A percentile compares a stretch with the other conserved stretches of the same genome.
phyloP scores from a whole-genome alignment of 2,888 invertebrate genomes.

The Buathra laborator region DNA sequence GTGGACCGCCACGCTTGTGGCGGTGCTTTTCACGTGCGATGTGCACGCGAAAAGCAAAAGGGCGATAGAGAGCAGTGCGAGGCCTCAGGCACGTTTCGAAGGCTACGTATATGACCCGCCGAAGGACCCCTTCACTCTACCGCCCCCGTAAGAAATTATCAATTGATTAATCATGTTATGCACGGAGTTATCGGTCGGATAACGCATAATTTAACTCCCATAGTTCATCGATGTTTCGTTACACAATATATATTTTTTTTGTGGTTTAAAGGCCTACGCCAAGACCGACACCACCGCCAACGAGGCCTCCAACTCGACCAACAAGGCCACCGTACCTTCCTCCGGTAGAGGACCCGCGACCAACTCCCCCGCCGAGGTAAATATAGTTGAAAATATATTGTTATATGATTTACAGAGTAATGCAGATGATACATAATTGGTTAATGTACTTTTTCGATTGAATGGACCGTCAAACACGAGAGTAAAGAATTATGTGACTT shows the following conservation, averaged over 20 bases:
- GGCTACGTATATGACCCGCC: conserved; percentile 80
- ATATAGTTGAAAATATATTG: neutral
- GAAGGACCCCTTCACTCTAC: conserved; percentile 77
- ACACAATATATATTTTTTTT: conserved; percentile 11
- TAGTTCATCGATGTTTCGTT: neutral
- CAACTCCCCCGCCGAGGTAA: conserved; percentile 7
- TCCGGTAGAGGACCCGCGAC: neutral
- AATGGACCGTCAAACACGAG: neutral
- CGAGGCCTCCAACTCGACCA: conserved; percentile 73
- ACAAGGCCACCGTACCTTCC: conserved; percentile 67
- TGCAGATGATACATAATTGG: neutral
- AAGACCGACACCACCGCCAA: conserved; percentile 54
- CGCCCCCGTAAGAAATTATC: conserved; percentile 74
- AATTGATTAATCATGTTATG: neutral
- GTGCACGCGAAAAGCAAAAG: conserved; percentile 79
- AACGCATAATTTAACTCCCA: neutral
- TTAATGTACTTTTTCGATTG: neutral
- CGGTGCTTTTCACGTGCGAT: conserved; percentile 79
- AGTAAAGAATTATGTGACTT: neutral
- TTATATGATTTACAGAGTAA: neutral
- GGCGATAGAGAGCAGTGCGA: conserved; percentile 79
- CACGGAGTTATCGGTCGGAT: neutral
- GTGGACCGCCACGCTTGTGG: conserved; percentile 81
- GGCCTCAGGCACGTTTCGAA: conserved; percentile 75
- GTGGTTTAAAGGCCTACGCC: conserved; percentile 55